Evolutionary conservation across 1,140 invertebrate genomes (phyloP), one percentile per base, ranked within the genome.

Genomic region (Rhysida immarginata): DNA sequence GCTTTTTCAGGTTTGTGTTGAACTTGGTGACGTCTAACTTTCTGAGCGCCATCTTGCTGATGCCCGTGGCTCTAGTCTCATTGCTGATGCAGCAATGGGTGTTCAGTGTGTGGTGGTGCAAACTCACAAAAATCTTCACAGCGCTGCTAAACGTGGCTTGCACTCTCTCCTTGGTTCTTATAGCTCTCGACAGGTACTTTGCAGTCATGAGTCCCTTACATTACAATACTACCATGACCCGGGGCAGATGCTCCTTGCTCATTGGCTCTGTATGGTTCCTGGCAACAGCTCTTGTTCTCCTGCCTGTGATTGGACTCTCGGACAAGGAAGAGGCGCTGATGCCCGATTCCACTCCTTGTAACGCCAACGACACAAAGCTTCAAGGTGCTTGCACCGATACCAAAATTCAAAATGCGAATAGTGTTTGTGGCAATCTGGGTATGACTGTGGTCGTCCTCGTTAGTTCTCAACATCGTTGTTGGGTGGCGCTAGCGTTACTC

Each of bases 151-250:
- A 76, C 14, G 71, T 73, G 1, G 76, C 75, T 18, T 78, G 77
- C 16, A 75, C 81, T 1, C 73, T 87, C 21, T 82, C 83, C 0
- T 79, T 90, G 3, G 75, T 88, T 8, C 75, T 91, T 11, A 87
- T 93, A 35, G 84, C 85, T 1, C 70, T 88, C 1, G 88, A 93
- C 65, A 83, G 90, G 63, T 90, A 88, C 68, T 82, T 84, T 59
- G 88, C 87, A 0, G 85, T 93, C 26, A 84, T 86, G 2, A 84
- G 87, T 66, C 87, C 87, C 0, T 72, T 91, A 23, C 79, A 84
- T n/a, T 90, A 91, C 67, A 82, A 85, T 58, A 79, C 80, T 16
- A 78, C 81, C 26, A 77, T 92, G 56, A 79, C 86, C 62, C 81
- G 84, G 61, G 70, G 79, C 11, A 79, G 81, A 44, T 83, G 82